phyloP scores from a whole-genome alignment of 2,113 vertebrate species.

The Riparia riparia region DNA sequence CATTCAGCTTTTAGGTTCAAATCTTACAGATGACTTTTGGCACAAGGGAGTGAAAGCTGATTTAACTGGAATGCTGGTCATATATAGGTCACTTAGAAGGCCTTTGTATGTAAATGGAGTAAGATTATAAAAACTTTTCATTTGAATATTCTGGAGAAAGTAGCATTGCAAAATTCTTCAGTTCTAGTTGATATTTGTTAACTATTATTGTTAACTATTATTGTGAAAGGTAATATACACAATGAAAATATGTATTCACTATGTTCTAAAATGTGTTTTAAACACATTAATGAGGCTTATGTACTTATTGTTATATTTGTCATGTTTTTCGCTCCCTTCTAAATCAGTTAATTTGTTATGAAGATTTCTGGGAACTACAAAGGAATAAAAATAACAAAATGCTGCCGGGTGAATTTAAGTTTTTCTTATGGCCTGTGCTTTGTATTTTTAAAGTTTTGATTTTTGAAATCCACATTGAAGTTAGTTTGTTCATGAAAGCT shows the following conservation, averaged over 20 bases:
- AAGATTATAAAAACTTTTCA: background rate
- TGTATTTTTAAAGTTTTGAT: background rate
- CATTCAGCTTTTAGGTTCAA: background rate
- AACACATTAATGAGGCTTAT: background rate
- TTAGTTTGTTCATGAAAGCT: background rate
- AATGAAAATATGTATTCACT: background rate
- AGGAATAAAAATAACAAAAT: slow-evolving; percentile 22
- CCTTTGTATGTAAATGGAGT: background rate
- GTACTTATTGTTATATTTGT: background rate
- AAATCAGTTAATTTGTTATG: background rate
- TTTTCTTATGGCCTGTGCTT: background rate
- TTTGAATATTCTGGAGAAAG: background rate
- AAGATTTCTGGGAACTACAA: background rate
- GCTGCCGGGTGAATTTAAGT: too few species aligned
- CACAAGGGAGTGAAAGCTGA: background rate
- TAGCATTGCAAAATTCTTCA: background rate
- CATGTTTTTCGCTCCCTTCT: background rate
- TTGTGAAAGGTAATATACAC: background rate
- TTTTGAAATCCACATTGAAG: background rate
- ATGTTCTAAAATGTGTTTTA: background rate
- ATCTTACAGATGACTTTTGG: background rate
- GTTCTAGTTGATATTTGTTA: background rate
- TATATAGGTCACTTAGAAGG: background rate
- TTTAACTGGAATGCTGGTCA: background rate
- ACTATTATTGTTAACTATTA: background rate